Base-by-base conservation (phyloP, 2,888 invertebrate species). In the Lycia hirtaria region DNA sequence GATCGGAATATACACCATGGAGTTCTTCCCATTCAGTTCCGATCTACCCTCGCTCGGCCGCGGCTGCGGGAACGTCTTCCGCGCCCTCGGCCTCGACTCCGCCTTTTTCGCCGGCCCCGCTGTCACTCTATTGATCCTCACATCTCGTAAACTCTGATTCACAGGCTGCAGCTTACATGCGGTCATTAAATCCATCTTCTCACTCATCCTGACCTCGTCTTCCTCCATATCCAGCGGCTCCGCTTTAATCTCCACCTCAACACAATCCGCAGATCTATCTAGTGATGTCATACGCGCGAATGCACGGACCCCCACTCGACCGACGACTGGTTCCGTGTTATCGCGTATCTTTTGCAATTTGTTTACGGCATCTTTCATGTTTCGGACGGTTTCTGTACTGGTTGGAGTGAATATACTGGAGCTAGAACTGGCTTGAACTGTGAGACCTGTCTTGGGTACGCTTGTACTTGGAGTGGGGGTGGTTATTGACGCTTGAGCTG, bases 1-100 rank as follows among this genome's bases (percentile, higher is more conserved):
- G 20, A 91, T 90, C 0, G 92, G 92, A 12, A 92, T 92, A 59
- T 92, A 92, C 60, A 92, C 92, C 92, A 92, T 92, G 0, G 89
- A 87, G 67, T 92, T 91, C 71, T 92, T 91, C 15, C 84, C 78
- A 48, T 84, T 88, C 55, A 91, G 61, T 47, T 89, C 90, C 12
- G 87, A 83, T 1, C 85, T 68, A 0, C 80, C 80, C 0, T 91
- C 90, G 2, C 82, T 85, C 0, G 76, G 87, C 65, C 80, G 84
- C 12, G 88, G 81, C 62, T 84, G 85, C 0, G 90, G 89, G 63
- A 90, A 90, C 1, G 88, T 80, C 64, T 92, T 92, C 71, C 83
- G 86, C 0, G 90, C 89, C 15, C 80, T 67, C 1, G 85, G 78
- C 7, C 81, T 71, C 0, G 76, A 45, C 22, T 88, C 87, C 3